phyloP scores from a whole-genome alignment of 2,888 invertebrate species.

The Mycalesis mineus region DNA sequence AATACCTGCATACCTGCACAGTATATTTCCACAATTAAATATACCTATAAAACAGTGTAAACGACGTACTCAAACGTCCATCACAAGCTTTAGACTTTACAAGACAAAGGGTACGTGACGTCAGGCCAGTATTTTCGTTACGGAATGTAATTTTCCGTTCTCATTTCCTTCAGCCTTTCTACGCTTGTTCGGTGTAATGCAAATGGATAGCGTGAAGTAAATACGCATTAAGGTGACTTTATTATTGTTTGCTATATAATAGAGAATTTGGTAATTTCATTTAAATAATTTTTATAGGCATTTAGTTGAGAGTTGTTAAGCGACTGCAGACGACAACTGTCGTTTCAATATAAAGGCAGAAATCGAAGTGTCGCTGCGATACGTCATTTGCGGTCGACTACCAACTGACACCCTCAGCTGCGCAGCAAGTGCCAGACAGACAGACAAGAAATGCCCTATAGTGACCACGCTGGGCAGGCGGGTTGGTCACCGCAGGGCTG shows the following conservation, averaged over 20 bases:
- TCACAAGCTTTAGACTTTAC: not conserved
- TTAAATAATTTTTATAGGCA: not conserved
- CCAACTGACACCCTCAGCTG: too few relatives aligned
- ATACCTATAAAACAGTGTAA: not conserved
- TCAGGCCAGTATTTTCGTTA: conserved; percentile 6
- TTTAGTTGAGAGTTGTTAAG: too few relatives aligned
- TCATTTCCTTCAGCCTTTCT: conserved; percentile 13
- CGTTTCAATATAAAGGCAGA: too few relatives aligned
- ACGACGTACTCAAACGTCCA: not conserved
- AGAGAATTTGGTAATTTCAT: not conserved
- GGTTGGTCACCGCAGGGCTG: too few relatives aligned
- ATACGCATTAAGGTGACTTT: conserved; percentile 12
- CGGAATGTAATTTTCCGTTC: conserved; percentile 11
- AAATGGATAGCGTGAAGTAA: conserved; percentile 10
- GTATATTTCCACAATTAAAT: too few relatives aligned
- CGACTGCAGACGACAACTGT: too few relatives aligned
- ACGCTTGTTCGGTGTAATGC: not conserved
- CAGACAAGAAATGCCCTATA: too few relatives aligned
- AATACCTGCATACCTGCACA: too few relatives aligned
- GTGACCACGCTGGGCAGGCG: too few relatives aligned
- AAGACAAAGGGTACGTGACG: conserved; percentile 2
- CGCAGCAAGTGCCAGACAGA: too few relatives aligned
- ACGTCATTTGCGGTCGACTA: too few relatives aligned
- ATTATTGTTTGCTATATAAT: not conserved
- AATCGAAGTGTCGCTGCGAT: too few relatives aligned